These are phyloP conservation scores for Agrotis clavis DNA, from an alignment of 2,888 invertebrate species.

Conservation along the genomic window DNA sequence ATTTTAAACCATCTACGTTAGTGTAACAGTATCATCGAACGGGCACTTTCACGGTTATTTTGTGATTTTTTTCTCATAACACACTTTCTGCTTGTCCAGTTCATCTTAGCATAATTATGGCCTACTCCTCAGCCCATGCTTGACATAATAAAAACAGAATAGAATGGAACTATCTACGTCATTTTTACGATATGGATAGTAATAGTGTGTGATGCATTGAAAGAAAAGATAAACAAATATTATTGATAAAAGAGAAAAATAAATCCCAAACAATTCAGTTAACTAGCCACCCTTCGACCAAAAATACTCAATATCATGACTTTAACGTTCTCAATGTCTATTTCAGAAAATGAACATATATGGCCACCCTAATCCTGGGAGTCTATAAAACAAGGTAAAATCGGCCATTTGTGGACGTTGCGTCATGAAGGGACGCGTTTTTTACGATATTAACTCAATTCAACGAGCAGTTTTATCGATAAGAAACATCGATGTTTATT, in stretches of 20 bases:
- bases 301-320: neutral
- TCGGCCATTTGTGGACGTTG: constrained; percentile 35
- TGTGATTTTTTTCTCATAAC: too few species aligned
- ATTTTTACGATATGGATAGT: too few species aligned
- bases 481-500: constrained; percentile 27
- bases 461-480: constrained; percentile 34
- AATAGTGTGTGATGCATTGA: too few species aligned
- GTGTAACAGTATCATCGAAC: too few species aligned
- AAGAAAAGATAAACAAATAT: too few species aligned
- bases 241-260: neutral
- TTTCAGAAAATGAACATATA: constrained; percentile 10
- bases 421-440: constrained; percentile 12
- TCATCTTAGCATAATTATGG: too few species aligned
- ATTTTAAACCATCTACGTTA: too few species aligned
- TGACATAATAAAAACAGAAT: too few species aligned
- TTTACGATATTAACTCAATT: constrained; percentile 50
- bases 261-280: neutral
- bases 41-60: too few species aligned
- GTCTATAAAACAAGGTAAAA: constrained; percentile 51
- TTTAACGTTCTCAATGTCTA: neutral
- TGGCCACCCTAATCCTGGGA: neutral
- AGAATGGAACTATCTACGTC: too few species aligned
- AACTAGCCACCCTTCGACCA: neutral
- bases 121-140: too few species aligned
- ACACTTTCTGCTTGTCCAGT: too few species aligned